phyloP scores from a whole-genome alignment of 2,113 vertebrate species.

The Varanus komodoensis region DNA sequence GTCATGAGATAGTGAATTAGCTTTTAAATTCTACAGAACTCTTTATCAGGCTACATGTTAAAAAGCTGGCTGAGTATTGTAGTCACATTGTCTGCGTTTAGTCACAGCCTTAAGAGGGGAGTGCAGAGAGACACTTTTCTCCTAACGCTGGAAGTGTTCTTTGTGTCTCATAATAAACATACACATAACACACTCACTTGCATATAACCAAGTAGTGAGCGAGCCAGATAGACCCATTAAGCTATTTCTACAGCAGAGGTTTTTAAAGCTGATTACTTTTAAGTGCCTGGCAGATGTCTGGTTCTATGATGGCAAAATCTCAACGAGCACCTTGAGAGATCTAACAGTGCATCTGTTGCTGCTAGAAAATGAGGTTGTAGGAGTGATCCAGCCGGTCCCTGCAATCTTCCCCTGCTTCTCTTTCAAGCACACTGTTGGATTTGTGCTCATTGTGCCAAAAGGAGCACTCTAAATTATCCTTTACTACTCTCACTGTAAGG shows the following conservation, averaged over 20 bases:
- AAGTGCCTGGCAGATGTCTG: not conserved
- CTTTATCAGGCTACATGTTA: not conserved
- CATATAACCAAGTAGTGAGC: not conserved
- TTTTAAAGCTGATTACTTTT: slow-evolving; percentile 20
- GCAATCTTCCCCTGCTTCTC: not conserved
- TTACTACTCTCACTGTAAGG: not conserved
- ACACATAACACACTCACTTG: not conserved
- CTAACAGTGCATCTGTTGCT: slow-evolving; percentile 24
- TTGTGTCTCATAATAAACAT: not conserved
- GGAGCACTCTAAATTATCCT: not conserved
- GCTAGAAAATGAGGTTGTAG: slow-evolving; percentile 31
- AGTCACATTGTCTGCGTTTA: not conserved
- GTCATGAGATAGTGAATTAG: not conserved
- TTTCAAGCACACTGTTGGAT: not conserved
- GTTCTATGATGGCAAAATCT: slow-evolving; percentile 11
- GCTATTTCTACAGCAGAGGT: slow-evolving; percentile 25
- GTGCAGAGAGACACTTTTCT: too few species aligned
- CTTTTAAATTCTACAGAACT: not conserved
- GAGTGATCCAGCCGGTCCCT: not conserved
- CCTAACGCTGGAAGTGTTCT: not conserved
- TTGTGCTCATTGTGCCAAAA: fast-evolving
- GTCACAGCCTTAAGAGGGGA: not conserved
- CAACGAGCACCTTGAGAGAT: slow-evolving; percentile 26
- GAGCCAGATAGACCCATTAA: not conserved
- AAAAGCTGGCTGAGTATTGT: not conserved